A percentile compares a stretch with the other conserved stretches of the same genome.
phyloP scores from a whole-genome alignment of 2,113 vertebrate species.

The Scortum barcoo region DNA sequence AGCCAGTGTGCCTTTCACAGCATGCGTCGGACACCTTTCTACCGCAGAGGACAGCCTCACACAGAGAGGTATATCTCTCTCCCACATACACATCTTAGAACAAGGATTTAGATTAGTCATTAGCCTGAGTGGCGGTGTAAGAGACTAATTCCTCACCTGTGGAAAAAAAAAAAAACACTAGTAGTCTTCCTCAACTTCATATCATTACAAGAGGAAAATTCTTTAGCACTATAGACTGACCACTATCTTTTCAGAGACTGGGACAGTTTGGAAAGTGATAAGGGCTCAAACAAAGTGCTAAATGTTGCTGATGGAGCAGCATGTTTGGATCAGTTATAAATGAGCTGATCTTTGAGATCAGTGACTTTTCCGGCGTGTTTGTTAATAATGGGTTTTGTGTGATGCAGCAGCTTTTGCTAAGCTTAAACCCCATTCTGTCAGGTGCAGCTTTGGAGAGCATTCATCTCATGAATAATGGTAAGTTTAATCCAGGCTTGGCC shows the following conservation, averaged over 20 bases:
- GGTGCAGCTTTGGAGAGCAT: constrained; percentile 65
- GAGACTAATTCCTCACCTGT: constrained; percentile 44
- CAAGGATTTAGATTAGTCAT: constrained; percentile 43
- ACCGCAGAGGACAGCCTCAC: constrained; percentile 56
- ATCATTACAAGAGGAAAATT: constrained; percentile 20
- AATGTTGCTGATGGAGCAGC: constrained; percentile 44
- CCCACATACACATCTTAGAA: constrained; percentile 36
- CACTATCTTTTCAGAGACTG: neutral
- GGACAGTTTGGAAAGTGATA: neutral
- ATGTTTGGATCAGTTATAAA: constrained; percentile 35
- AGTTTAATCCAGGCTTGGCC: constrained; percentile 72
- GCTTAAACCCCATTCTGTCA: constrained; percentile 80
- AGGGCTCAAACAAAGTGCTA: constrained; percentile 10
- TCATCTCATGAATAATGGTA: constrained; percentile 75
- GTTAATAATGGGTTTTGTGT: constrained; percentile 69
- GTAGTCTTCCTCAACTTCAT: constrained; percentile 4
- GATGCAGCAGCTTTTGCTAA: constrained; percentile 70
- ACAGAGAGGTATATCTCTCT: constrained; percentile 43
- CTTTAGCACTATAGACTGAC: neutral
- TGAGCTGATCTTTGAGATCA: constrained; percentile 50
- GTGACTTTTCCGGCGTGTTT: constrained; percentile 53
- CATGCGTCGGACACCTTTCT: constrained; percentile 56
- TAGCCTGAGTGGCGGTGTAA: constrained; percentile 28
- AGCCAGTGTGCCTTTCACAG: constrained; percentile 64
- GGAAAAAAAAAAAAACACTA: constrained; percentile 47